These are phyloP conservation scores for Erpobdella octoculata DNA, from an alignment of 2,888 invertebrate genomes.

Conservation along the genomic window DNA sequence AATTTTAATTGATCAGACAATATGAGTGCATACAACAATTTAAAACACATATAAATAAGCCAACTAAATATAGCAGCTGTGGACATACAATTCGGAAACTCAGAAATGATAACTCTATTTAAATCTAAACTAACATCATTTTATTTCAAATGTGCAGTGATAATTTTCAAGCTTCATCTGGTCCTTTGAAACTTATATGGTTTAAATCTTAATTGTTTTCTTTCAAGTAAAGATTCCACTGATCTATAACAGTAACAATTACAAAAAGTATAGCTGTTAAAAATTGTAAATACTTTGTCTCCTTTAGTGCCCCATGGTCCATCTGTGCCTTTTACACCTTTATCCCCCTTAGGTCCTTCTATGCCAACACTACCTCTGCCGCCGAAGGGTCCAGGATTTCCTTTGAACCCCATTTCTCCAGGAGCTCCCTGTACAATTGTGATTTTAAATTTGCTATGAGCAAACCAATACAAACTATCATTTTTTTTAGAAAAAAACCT, in stretches of 20 bases:
- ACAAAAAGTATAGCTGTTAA: background rate
- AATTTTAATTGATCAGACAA: background rate
- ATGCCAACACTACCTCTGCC: slow-evolving; percentile 30
- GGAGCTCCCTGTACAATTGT: slow-evolving; percentile 9
- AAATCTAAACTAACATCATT: too few relatives aligned
- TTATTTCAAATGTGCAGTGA: too few relatives aligned
- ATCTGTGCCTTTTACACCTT: slow-evolving; percentile 50
- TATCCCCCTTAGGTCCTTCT: slow-evolving; percentile 35
- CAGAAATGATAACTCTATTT: too few relatives aligned
- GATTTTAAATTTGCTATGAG: background rate
- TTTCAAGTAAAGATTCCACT: background rate
- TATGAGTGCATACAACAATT: too few relatives aligned
- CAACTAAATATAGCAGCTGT: too few relatives aligned
- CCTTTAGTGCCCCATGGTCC: slow-evolving; percentile 80
- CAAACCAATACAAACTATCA: background rate
- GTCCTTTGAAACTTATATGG: too few relatives aligned
- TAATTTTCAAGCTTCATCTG: too few relatives aligned
- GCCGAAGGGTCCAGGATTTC: slow-evolving; percentile 35
- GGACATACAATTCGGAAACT: too few relatives aligned
- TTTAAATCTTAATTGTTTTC: too few relatives aligned
- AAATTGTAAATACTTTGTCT: slow-evolving; percentile 59
- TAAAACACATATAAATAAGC: too few relatives aligned
- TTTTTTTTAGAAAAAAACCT: too few relatives aligned
- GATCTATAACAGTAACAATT: background rate
- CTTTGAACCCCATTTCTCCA: slow-evolving; percentile 31